Evolutionary conservation across 2,797 vertebrate genomes (phyloP).

Genomic region (Harpagifer antarcticus): DNA sequence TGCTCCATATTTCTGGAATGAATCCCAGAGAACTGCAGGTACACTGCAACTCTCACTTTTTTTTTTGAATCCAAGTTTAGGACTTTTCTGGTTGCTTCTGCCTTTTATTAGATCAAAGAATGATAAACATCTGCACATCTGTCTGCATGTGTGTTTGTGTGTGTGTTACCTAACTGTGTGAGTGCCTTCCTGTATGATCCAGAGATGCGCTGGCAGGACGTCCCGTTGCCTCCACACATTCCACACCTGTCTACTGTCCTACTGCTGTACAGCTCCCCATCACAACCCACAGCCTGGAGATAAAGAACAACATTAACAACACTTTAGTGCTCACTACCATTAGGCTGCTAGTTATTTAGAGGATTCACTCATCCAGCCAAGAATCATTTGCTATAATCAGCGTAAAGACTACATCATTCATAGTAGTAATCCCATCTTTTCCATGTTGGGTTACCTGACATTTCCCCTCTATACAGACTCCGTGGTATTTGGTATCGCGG

Average conservation of each 20-base stretch:
- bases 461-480: slow-evolving; percentile 90
- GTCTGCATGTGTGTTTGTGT: slow-evolving; percentile 46
- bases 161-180: slow-evolving; percentile 90
- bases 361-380: background rate
- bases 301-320: slow-evolving; percentile 7
- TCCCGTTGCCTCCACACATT: slow-evolving; percentile 90
- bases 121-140: background rate
- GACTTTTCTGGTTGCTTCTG: too few species aligned
- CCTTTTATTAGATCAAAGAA: too few species aligned
- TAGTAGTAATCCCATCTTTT: background rate
- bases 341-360: background rate
- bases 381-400: background rate
- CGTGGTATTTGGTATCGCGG: slow-evolving; percentile 86
- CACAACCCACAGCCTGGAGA: slow-evolving; percentile 91
- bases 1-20: too few species aligned
- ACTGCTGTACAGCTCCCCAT: slow-evolving; percentile 90
- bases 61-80: too few species aligned
- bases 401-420: background rate
- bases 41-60: too few species aligned
- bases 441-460: slow-evolving; percentile 88
- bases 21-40: too few species aligned
- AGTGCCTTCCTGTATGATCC: slow-evolving; percentile 91
- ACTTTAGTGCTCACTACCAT: background rate
- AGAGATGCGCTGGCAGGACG: slow-evolving; percentile 90
- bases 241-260: slow-evolving; percentile 89